Evolutionary conservation across 2,797 vertebrate genomes (phyloP).

Genomic region (Thalassophryne amazonica): DNA sequence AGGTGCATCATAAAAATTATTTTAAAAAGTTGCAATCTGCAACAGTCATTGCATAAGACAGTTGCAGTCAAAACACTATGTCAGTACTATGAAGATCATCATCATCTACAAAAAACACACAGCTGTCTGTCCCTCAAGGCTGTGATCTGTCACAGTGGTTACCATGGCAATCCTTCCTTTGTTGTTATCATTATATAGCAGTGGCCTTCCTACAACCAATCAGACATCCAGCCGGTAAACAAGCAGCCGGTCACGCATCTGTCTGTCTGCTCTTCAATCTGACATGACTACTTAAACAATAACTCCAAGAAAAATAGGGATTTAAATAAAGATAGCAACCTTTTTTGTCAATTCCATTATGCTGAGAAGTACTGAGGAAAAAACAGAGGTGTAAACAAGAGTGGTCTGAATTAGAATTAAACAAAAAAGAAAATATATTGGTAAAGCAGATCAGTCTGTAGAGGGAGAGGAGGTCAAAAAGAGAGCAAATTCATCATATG

Average conservation of each 20-base stretch:
- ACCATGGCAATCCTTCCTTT: constrained; percentile 53
- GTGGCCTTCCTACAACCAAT: constrained; percentile 9
- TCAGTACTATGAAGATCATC: too few relatives aligned
- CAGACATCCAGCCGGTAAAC: constrained; percentile 18
- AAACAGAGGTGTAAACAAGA: constrained; percentile 19
- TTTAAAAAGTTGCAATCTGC: too few relatives aligned
- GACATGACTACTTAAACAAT: background rate
- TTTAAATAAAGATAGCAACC: constrained; percentile 9
- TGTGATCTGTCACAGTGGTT: constrained; percentile 46
- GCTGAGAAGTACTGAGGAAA: constrained; percentile 4
- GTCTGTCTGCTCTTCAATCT: background rate
- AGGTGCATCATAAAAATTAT: too few relatives aligned
- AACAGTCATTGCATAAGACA: too few relatives aligned
- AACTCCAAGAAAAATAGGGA: background rate
- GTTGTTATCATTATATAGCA: constrained; percentile 36
- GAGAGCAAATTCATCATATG: constrained; percentile 10
- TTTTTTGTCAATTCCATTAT: constrained; percentile 5
- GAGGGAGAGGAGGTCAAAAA: constrained; percentile 38
- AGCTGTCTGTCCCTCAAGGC: constrained; percentile 20
- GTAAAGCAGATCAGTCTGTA: constrained; percentile 21
- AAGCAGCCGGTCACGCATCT: background rate
- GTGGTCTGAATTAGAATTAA: constrained; percentile 28
- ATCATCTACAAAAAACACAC: too few relatives aligned
- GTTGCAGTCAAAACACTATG: too few relatives aligned
- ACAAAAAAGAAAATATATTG: constrained; percentile 1